Base-by-base conservation (phyloP, 2,888 invertebrate genomes). In the Metellina segmentata region DNA sequence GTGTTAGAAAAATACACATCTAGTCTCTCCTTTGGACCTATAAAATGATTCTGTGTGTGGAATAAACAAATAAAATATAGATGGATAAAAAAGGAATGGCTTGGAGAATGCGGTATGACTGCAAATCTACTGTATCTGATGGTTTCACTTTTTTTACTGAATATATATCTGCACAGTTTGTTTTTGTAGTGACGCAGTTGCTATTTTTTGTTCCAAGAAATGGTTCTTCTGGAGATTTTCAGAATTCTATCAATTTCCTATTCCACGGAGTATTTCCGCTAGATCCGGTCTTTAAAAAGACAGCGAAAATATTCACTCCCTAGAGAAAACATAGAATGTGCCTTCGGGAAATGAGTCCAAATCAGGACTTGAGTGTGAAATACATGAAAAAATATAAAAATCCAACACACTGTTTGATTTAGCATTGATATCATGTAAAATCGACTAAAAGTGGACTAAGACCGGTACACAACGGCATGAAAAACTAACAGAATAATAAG, bases 11-110 rank as follows among this genome's bases (percentile, higher is more conserved):
- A 78, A 52, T 19, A 19, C 52, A 48, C 48, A 77, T n/a, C 11
- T 48, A 51, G 72, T 34, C 34, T 51, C 20, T 77, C 51, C 48
- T 48, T 49, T 16, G 70, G 61, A 61, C 61, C 9, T 74, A 53
- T 51, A 85, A 75, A 82, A 75, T 53, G 74, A 8, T 61, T 85
- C 74, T 82, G 71, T 82, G 51, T 51, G 82, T 52, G 20, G 72
- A 83, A 85, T 75, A 75, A 74, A 75, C 75, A 53, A 74, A 74
- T 85, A 85, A 61, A 85, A 85, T 85, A 61, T 61, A 61, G 85
- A 34, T 48, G 48, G 52, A 61, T 75, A 74, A 9, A 85, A 51
- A 83, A 61, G 53, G 61, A 16, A 75, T 74, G 49, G 74, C 72
- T 75, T 74, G 5, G 8, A 69, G 75, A 85, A 74, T 74, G 52